Base-by-base conservation (phyloP, 92 coral and sea anemone genomes). In the Hydrozoanthus gracilis region DNA sequence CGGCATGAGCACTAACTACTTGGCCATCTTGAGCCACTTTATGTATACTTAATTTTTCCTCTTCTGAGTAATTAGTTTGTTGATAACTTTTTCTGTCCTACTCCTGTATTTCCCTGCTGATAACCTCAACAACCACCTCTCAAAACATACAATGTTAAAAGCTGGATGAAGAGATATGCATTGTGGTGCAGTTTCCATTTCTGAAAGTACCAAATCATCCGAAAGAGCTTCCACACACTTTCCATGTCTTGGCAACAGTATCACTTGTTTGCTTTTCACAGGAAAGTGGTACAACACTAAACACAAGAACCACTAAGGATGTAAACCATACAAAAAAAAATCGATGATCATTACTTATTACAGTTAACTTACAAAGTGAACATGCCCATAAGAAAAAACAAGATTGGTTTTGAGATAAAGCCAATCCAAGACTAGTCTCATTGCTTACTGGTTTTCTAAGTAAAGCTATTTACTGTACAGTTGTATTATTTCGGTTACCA, bases 171-270 rank as follows among this genome's bases (percentile, higher is more conserved):
- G 20, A 48, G 84, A 83, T 3, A 88, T 61, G 60, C 91, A 88
- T 7, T 48, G 7, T 51, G 91, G 91, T 10, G 56, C 9, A 8
- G 73, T 11, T 44, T 69, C 76, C 4, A 84, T 78, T 77, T 88
- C 92, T 55, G 6, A 13, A 15, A 73, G 76, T 47, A 90, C 90
- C 15, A 55, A 76, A 44, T 90, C 90, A 51, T 69, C 73, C 9
- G 44, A 50, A 39, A 90, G 77, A 8, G 90, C 56, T 44, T 71
- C 78, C 55, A 71, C 39, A 55, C 89, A 89, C 4, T 46, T 51
- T 86, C 87, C 35, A 86, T 86, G 71, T 89, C 92, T 20, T 71
- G 82, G 69, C 92, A 89, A 73, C 92, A 86, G 46, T 58, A 64
- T 39, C 92, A 86, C 73, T 89, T 89, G 17, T 74, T 78, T 11